phyloP scores from a whole-genome alignment of 2,113 vertebrate genomes.

The Poecilia latipinna region DNA sequence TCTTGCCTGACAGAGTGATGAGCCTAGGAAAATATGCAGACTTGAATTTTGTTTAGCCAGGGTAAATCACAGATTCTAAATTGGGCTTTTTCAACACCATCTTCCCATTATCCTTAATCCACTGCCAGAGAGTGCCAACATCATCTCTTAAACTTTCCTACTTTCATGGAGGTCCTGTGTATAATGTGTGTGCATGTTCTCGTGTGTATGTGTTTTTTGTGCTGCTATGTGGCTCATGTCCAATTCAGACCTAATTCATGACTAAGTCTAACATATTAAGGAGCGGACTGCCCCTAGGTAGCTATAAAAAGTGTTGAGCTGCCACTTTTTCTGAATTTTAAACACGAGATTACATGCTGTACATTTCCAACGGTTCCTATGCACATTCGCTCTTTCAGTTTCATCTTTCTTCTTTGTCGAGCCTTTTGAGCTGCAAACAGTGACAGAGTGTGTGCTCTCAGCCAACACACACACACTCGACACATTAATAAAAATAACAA shows the following conservation, averaged over 20 bases:
- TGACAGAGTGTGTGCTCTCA: conserved; percentile 9
- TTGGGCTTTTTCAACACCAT: conserved; percentile 46
- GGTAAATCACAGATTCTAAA: conserved; percentile 50
- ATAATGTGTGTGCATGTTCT: background rate
- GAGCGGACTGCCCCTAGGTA: conserved; percentile 66
- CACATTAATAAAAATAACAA: conserved; percentile 84
- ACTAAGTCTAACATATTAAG: conserved; percentile 62
- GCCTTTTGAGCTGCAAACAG: conserved; percentile 48
- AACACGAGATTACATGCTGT: conserved; percentile 62
- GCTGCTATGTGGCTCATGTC: conserved; percentile 55
- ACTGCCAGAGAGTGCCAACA: conserved; percentile 48
- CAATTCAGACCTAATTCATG: conserved; percentile 64
- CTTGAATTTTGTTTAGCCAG: conserved; percentile 60
- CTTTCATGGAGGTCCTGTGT: conserved; percentile 23
- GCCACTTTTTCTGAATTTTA: conserved; percentile 74
- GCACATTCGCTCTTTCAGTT: conserved; percentile 51
- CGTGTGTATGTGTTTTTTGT: conserved; percentile 14
- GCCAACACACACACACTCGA: conserved; percentile 53
- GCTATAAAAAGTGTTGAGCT: conserved; percentile 72
- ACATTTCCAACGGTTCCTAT: conserved; percentile 63
- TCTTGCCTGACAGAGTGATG: conserved; percentile 24
- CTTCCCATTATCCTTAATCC: conserved; percentile 62
- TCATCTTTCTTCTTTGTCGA: conserved; percentile 46
- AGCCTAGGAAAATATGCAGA: conserved; percentile 50
- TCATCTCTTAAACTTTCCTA: conserved; percentile 37